Base-by-base conservation (phyloP, 2,888 invertebrate species). In the Dicyrtoma fusca region DNA sequence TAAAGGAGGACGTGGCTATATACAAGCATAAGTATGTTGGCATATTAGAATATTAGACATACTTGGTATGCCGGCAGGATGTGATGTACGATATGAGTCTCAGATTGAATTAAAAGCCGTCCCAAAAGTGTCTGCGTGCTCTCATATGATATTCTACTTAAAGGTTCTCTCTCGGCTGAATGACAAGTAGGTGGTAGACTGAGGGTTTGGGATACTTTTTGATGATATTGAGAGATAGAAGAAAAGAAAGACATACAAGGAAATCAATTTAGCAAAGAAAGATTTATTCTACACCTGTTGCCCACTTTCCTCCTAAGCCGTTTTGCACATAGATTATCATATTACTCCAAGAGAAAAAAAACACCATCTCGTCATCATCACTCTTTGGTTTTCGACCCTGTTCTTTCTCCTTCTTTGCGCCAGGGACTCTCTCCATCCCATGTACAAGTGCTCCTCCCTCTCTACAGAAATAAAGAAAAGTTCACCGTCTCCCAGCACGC, bases 211-310 rank as follows among this genome's bases (percentile, higher is more conserved):
- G 23, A 57, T 25, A 23, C 26, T 57, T 53, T n/a, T 21, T 26
- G 11, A 14, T 21, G 23, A 57, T 19, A 62, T 62, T 44, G 62
- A 62, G 44, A 68, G 21, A 55, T 55, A 44, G 57, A 25, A 23
- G n/a, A 14, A 59, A 69, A 13, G 69, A 42, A 44, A 62, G 51
- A 71, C 62, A 44, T 42, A 51, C 34, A 13, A 55, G 44, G 44
- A 63, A 71, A 53, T 63, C 66, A 53, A 66, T 66, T 66, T 66
- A 66, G 59, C 21, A 55, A 49, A 72, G 45, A 23, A 70, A 65
- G 74, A 74, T 74, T 75, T 75, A 73, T 72, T 69, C 69, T 69
- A 59, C 73, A 75, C 75, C 75, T 75, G 75, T 75, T 75, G 75
- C 75, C 75, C 73, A 45, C 45, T 47, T 13, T 62, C 0, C 68